phyloP scores from a whole-genome alignment of 2,888 invertebrate species.

The Trichacis sp. region DNA sequence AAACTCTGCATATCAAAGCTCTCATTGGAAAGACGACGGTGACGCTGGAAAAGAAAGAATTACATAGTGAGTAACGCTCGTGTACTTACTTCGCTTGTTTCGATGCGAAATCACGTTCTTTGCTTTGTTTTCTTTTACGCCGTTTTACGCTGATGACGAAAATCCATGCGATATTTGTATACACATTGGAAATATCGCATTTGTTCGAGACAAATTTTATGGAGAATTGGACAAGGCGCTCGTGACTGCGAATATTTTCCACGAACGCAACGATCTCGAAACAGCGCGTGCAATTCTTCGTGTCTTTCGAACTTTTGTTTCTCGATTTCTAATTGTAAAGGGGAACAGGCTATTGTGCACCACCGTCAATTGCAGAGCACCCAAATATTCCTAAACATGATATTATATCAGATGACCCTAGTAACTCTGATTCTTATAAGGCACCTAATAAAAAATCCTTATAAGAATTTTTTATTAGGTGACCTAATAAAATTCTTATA shows the following conservation, averaged over 20 bases:
- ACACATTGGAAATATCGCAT: not conserved
- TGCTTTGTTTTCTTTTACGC: slow-evolving; percentile 15
- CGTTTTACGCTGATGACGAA: slow-evolving; percentile 1
- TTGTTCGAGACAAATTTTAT: not conserved
- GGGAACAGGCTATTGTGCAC: too few species aligned
- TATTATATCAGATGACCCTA: too few species aligned
- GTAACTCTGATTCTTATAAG: too few species aligned
- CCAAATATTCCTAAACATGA: too few species aligned
- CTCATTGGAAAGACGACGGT: slow-evolving; percentile 69
- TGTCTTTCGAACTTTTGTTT: too few species aligned
- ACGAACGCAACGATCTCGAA: not conserved
- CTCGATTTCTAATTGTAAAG: not conserved
- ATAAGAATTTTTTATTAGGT: too few species aligned
- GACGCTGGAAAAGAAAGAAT: slow-evolving; percentile 69
- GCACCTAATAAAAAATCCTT: too few species aligned
- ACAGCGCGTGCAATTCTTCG: too few species aligned
- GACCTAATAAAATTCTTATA: too few species aligned
- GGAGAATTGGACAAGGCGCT: not conserved
- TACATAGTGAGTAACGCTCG: slow-evolving; percentile 66
- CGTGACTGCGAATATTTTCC: not conserved
- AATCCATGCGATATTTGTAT: not conserved
- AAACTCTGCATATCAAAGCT: slow-evolving; percentile 65
- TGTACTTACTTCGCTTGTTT: slow-evolving; percentile 21
- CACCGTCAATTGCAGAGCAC: too few species aligned
- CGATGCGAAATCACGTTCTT: slow-evolving; percentile 35